A percentile compares a stretch with the other conserved stretches of the same genome.
Evolutionary conservation across 1,140 invertebrate species (phyloP).

Genomic region (Vanessa tameamea): DNA sequence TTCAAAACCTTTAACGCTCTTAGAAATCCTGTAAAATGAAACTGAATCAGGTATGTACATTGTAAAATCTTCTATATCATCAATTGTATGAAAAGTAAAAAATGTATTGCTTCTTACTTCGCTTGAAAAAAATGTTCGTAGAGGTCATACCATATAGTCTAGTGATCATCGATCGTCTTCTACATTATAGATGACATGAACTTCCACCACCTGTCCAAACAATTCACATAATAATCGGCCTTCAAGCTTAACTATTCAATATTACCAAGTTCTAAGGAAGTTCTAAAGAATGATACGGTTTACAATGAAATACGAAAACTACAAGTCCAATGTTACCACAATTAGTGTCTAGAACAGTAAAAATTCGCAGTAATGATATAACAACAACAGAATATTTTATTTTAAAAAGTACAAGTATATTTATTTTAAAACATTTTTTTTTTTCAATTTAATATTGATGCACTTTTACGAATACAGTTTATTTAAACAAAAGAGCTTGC

Average conservation of each 20-base stretch:
- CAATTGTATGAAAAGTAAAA: no score
- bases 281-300: background rate
- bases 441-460: no score
- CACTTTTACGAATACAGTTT: no score
- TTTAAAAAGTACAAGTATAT: no score
- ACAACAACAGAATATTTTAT: no score
- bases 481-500: background rate
- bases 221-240: background rate
- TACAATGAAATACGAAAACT: background rate
- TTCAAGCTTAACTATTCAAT: background rate
- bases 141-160: background rate
- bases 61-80: no score
- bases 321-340: background rate
- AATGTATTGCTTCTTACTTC: background rate
- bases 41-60: no score
- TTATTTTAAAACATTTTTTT: no score
- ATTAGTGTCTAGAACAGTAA: no score
- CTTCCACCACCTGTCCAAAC: background rate
- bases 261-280: background rate
- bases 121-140: background rate
- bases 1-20: no score
- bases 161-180: constrained; percentile 9
- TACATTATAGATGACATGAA: constrained; percentile 7
- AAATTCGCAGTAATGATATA: no score
- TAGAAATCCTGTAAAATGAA: no score